phyloP scores from a whole-genome alignment of 2,888 invertebrate species.

The Spodoptera exigua region DNA sequence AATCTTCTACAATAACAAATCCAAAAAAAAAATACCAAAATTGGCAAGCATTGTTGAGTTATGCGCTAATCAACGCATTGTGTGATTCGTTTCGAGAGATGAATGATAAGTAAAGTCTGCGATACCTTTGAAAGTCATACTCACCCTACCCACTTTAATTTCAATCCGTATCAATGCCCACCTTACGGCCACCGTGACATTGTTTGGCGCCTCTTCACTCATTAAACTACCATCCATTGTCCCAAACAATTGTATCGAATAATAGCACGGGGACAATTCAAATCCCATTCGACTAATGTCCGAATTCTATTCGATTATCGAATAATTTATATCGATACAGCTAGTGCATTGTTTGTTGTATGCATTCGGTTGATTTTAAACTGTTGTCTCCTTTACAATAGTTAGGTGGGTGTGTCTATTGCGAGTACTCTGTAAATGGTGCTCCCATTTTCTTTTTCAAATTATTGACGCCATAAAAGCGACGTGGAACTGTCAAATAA shows the following conservation, averaged over 20 bases:
- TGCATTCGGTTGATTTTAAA: constrained; percentile 48
- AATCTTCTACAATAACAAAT: too few relatives aligned
- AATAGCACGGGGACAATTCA: constrained; percentile 59
- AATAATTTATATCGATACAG: constrained; percentile 64
- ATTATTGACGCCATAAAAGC: constrained; percentile 38
- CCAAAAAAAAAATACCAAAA: too few relatives aligned
- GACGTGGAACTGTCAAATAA: constrained; percentile 19
- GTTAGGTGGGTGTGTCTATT: constrained; percentile 41
- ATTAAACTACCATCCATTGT: constrained; percentile 59
- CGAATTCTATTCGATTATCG: constrained; percentile 65
- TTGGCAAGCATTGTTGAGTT: too few relatives aligned
- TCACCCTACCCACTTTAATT: constrained; percentile 42
- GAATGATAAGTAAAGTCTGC: not conserved
- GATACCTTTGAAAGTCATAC: constrained; percentile 3
- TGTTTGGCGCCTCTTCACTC: constrained; percentile 65
- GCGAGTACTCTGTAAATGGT: constrained; percentile 41
- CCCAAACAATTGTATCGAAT: constrained; percentile 58
- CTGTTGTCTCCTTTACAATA: constrained; percentile 43
- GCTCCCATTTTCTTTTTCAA: constrained; percentile 27
- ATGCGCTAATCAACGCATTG: too few relatives aligned
- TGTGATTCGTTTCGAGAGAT: too few relatives aligned
- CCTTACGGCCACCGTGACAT: constrained; percentile 56
- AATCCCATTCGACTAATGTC: constrained; percentile 62
- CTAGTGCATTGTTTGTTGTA: constrained; percentile 55
- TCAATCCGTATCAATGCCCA: constrained; percentile 41